Evolutionary conservation across 2,797 vertebrate genomes (phyloP).

Genomic region (Melopsittacus undulatus): DNA sequence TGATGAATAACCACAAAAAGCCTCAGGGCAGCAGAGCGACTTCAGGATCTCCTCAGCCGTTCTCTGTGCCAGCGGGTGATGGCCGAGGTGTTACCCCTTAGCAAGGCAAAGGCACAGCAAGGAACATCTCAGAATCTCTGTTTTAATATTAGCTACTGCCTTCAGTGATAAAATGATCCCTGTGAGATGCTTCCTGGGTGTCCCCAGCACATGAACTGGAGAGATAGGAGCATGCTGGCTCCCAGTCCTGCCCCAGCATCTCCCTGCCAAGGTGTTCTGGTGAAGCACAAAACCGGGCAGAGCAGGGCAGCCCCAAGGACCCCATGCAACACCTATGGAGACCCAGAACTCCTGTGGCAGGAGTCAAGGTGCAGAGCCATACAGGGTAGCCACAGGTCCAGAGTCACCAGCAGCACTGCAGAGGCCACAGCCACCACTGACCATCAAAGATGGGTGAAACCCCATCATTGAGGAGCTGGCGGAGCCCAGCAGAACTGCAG

Average conservation of each 20-base stretch:
- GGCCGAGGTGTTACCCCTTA: neutral
- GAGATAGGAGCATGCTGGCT: fast-evolving
- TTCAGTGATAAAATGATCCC: neutral
- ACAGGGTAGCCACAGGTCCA: constrained; percentile 66
- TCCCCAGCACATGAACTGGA: fast-evolving
- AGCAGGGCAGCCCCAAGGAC: neutral
- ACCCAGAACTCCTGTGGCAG: neutral
- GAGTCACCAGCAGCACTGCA: neutral
- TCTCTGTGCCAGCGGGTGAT: fast-evolving
- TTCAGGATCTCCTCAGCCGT: fast-evolving
- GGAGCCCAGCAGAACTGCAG: neutral
- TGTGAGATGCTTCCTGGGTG: neutral
- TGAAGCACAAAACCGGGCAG: neutral
- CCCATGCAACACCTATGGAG: fast-evolving
- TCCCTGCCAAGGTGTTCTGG: fast-evolving
- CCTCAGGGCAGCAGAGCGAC: neutral
- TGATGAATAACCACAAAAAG: neutral
- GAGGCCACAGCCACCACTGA: neutral
- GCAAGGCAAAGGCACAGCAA: neutral
- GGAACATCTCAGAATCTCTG: neutral
- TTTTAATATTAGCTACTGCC: neutral
- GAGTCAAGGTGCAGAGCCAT: neutral
- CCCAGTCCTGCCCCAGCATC: neutral
- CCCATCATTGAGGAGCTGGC: fast-evolving
- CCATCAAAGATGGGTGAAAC: neutral